Conservation (phyloP, 2,113 vertebrate species). For the Callipepla californica region DNA sequence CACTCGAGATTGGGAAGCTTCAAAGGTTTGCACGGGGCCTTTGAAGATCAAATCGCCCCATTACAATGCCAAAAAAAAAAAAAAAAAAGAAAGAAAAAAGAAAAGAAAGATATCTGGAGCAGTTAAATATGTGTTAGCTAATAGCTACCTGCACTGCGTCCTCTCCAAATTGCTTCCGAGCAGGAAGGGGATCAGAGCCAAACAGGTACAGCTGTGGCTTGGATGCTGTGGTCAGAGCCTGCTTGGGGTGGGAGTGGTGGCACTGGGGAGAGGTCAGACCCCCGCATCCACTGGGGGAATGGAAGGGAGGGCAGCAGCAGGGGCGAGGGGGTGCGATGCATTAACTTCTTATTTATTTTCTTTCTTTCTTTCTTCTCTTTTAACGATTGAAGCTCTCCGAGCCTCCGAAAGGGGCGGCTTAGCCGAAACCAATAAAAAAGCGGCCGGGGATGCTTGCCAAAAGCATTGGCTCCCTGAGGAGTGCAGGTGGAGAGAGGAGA, state of each 20-base stretch:
- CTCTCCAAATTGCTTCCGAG: conserved; percentile 57
- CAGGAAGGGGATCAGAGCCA: background rate
- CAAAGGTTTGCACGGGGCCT: conserved; percentile 72
- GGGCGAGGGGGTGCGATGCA: background rate
- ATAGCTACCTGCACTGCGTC: conserved; percentile 48
- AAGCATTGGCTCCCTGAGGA: conserved; percentile 80
- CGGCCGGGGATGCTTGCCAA: conserved; percentile 76
- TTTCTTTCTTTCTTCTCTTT: background rate
- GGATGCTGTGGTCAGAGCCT: background rate
- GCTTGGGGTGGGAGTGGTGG: background rate
- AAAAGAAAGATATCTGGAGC: conserved; percentile 16
- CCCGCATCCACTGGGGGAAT: fast-evolving
- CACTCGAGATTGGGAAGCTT: conserved; percentile 64
- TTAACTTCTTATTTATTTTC: background rate
- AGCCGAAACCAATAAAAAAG: conserved; percentile 81
- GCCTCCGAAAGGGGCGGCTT: conserved; percentile 76
- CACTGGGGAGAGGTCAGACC: background rate
- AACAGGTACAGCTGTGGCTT: background rate
- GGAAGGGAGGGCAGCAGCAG: background rate
- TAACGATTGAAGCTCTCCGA: conserved; percentile 71
- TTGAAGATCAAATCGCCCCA: conserved; percentile 75
- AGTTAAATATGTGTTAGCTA: conserved; percentile 61
- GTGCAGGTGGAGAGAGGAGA: conserved; percentile 84
- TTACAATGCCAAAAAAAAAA: conserved; percentile 46
- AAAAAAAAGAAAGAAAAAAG: background rate